phyloP scores from a whole-genome alignment of 2,113 vertebrate species.

The Sebastes schlegelii region DNA sequence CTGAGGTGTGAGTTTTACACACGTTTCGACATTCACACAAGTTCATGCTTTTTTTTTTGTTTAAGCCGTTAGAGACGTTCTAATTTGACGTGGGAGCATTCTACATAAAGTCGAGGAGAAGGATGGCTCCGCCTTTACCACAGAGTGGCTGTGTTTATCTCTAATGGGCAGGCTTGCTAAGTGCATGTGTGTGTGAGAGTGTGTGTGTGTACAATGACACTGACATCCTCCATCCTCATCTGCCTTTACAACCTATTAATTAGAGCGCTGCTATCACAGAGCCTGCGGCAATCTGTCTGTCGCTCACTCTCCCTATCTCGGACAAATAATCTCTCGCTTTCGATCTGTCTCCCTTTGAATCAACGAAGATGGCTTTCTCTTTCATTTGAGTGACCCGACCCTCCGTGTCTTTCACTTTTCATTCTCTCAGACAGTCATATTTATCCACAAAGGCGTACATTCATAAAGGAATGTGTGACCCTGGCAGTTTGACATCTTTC shows the following conservation, averaged over 20 bases:
- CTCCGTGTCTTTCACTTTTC: conserved; percentile 30
- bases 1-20: conserved; percentile 4
- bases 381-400: conserved; percentile 15
- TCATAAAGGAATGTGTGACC: neutral
- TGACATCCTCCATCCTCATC: conserved; percentile 72
- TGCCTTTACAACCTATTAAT: conserved; percentile 82
- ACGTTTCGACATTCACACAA: conserved; percentile 4
- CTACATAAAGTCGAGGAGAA: conserved; percentile 28
- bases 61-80: neutral
- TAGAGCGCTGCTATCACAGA: conserved; percentile 69
- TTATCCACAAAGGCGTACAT: neutral
- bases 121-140: conserved; percentile 14
- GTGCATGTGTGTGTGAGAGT: conserved; percentile 43
- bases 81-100: conserved; percentile 7
- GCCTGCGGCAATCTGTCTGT: conserved; percentile 42
- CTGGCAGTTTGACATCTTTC: neutral
- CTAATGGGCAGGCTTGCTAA: conserved; percentile 44
- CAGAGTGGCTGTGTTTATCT: conserved; percentile 51
- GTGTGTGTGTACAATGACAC: conserved; percentile 55
- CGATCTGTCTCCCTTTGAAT: conserved; percentile 6
- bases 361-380: conserved; percentile 26
- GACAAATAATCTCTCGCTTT: conserved; percentile 33
- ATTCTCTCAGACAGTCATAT: neutral
- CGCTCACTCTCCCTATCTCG: neutral
- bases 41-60: neutral